These are phyloP conservation scores for Alsophila aescularia DNA, from an alignment of 2,888 invertebrate genomes.

Conservation along the genomic window DNA sequence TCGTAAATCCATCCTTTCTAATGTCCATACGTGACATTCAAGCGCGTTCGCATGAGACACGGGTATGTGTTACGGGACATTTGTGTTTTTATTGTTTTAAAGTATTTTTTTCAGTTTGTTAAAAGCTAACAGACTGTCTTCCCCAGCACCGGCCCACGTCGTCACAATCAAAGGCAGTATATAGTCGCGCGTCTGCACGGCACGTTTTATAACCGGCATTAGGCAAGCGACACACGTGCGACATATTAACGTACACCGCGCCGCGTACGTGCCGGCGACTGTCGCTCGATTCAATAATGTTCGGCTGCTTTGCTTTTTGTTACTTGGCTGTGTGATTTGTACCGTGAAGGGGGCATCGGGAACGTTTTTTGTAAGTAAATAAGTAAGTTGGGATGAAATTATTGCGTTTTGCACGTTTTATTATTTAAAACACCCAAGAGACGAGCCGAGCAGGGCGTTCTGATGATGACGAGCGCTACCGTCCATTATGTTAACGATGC, in stretches of 20 bases:
- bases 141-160: conserved; percentile 51
- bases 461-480: no score
- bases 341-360: conserved; percentile 21
- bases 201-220: conserved; percentile 64
- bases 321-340: conserved; percentile 37
- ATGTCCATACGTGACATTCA: no score
- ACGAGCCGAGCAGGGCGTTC: no score
- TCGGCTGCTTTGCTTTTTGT: conserved; percentile 47
- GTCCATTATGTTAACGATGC: no score
- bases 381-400: neutral
- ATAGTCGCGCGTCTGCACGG: conserved; percentile 62
- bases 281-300: conserved; percentile 58
- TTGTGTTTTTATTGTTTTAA: no score
- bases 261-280: conserved; percentile 63
- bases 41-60: no score
- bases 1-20: no score
- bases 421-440: no score
- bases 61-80: no score
- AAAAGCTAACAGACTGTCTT: neutral
- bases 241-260: conserved; percentile 76
- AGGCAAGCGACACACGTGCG: conserved; percentile 69
- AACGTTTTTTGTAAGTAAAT: neutral
- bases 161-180: conserved; percentile 74
- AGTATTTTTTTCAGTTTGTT: no score
- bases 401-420: neutral